These are phyloP conservation scores for Liodrosophila aerea DNA, from an alignment of 2,888 invertebrate species.

Conservation along the genomic window DNA sequence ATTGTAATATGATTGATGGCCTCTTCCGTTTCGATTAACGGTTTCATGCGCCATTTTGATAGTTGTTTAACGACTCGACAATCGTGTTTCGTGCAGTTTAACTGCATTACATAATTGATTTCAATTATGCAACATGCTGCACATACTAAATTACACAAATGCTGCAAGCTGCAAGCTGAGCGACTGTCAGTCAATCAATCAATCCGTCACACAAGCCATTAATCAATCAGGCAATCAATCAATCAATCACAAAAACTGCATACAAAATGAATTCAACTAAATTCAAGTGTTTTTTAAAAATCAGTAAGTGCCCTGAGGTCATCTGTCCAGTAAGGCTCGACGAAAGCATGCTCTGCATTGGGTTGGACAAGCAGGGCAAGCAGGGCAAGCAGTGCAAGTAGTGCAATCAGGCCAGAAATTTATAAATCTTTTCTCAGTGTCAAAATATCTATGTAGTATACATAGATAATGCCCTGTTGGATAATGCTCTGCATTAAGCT, in stretches of 20 bases:
- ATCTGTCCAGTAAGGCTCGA: background rate
- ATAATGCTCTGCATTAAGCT: no score
- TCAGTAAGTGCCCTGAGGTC: no score
- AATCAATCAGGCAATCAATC: slow-evolving; percentile 31
- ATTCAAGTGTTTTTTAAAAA: slow-evolving; percentile 2
- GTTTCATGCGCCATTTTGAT: slow-evolving; percentile 1
- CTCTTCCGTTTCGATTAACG: background rate
- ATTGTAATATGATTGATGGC: no score
- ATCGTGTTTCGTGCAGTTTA: background rate
- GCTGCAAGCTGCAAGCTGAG: no score
- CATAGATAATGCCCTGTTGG: no score
- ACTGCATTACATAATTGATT: slow-evolving; percentile 38
- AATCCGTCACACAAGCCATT: slow-evolving; percentile 38
- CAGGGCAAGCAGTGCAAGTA: no score
- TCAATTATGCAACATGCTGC: slow-evolving; percentile 42
- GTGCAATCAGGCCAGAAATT: no score
- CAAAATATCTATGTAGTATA: no score
- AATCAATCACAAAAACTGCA: slow-evolving; percentile 10
- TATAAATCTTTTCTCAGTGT: no score
- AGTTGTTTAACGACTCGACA: slow-evolving; percentile 1
- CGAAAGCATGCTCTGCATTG: no score
- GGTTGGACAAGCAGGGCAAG: no score
- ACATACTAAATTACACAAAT: slow-evolving; percentile 33
- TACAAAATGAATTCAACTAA: slow-evolving; percentile 12
- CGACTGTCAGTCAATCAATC: slow-evolving; percentile 29